These are phyloP conservation scores for Drosophila subobscura DNA, from an alignment of 1,140 invertebrate species.

Conservation along the genomic window DNA sequence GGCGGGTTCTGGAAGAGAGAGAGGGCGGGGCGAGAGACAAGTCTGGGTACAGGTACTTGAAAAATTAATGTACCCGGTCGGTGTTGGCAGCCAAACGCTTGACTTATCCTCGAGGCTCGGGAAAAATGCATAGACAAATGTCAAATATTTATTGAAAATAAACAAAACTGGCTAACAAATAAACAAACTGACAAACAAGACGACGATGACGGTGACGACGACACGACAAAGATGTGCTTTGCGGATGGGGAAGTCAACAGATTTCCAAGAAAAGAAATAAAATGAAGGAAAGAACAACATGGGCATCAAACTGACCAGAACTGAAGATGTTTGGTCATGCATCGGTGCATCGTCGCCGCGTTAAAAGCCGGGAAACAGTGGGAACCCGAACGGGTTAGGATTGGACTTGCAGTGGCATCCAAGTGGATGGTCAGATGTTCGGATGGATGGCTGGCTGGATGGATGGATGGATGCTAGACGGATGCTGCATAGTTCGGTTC, in stretches of 20 bases:
- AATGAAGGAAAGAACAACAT: conserved; percentile 56
- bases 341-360: conserved; percentile 59
- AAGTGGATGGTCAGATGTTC: conserved; percentile 26
- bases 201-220: conserved; percentile 32
- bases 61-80: conserved; percentile 78
- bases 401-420: conserved; percentile 18
- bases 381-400: conserved; percentile 39
- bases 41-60: conserved; percentile 55
- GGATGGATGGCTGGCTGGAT: conserved; percentile 41
- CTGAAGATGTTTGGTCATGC: conserved; percentile 80
- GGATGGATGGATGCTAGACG: conserved; percentile 18
- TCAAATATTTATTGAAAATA: conserved; percentile 82
- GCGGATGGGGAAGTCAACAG: conserved; percentile 51
- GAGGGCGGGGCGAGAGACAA: conserved; percentile 6
- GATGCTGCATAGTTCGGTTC: conserved; percentile 34
- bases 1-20: conserved; percentile 11
- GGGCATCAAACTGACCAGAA: conserved; percentile 76
- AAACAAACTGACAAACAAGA: conserved; percentile 79
- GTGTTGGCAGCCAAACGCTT: conserved; percentile 66
- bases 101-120: conserved; percentile 52
- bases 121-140: conserved; percentile 80
- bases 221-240: not conserved
- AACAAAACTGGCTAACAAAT: conserved; percentile 69
- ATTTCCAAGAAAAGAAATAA: conserved; percentile 79
- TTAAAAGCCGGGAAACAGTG: conserved; percentile 61